phyloP scores from a whole-genome alignment of 2,113 vertebrate species.

The Oryzias melastigma region DNA sequence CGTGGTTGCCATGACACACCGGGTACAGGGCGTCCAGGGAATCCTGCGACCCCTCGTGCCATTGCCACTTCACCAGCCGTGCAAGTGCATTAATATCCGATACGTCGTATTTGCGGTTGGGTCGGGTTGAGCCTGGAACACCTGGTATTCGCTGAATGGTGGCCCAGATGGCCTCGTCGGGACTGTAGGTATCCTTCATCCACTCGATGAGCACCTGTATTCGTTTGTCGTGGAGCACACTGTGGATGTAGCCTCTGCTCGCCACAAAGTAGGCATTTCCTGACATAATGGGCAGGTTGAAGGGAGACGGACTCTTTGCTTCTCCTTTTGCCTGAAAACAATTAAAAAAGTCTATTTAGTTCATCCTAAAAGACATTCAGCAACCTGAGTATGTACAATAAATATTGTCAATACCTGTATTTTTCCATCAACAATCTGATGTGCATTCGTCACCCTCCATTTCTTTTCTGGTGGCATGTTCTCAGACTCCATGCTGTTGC shows the following conservation, averaged over 20 bases:
- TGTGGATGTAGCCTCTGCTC: conserved; percentile 76
- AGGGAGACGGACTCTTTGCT: conserved; percentile 78
- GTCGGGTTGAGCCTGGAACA: conserved; percentile 79
- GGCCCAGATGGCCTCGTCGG: conserved; percentile 90
- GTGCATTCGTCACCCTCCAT: conserved; percentile 72
- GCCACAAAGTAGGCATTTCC: conserved; percentile 90
- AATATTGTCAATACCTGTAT: conserved; percentile 35
- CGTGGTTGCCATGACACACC: conserved; percentile 77
- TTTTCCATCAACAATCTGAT: conserved; percentile 72
- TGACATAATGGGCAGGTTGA: conserved; percentile 80
- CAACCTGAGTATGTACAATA: not conserved
- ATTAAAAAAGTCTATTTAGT: not conserved
- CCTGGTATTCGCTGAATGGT: conserved; percentile 86
- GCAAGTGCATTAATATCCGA: conserved; percentile 83
- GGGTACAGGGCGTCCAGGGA: conserved; percentile 80
- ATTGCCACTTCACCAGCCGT: conserved; percentile 86
- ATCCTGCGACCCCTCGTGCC: conserved; percentile 78
- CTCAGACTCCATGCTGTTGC: conserved; percentile 88
- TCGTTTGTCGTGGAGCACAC: conserved; percentile 73
- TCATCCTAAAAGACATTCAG: accelerated
- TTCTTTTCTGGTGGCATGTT: conserved; percentile 77
- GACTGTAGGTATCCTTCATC: conserved; percentile 88
- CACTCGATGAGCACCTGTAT: conserved; percentile 81
- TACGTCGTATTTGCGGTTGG: conserved; percentile 80
- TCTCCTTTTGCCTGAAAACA: conserved; percentile 54